phyloP scores from a whole-genome alignment of 2,888 invertebrate species.

The Psylliodes chrysocephalus region DNA sequence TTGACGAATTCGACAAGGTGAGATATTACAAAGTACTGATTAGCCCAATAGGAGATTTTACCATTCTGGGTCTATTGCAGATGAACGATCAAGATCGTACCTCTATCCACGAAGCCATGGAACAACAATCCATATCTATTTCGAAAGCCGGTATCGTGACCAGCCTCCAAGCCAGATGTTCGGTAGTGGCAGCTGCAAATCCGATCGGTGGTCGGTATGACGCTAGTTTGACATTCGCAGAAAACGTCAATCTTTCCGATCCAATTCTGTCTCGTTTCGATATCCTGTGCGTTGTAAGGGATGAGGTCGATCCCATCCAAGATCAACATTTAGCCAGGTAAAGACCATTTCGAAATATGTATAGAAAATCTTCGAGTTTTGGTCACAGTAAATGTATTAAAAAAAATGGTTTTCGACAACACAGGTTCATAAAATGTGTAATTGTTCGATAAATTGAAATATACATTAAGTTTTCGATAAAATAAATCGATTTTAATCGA shows the following conservation, averaged over 20 bases:
- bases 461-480: no score
- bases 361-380: no score
- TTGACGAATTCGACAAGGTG: constrained; percentile 99
- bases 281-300: constrained; percentile 95
- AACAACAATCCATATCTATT: constrained; percentile 98
- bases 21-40: no score
- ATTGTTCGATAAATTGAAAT: no score
- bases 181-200: constrained; percentile 97
- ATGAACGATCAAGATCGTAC: constrained; percentile 99
- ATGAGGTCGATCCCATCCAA: constrained; percentile 92
- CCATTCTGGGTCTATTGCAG: no score
- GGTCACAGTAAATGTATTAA: no score
- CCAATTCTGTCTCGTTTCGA: constrained; percentile 99
- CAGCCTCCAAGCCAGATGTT: constrained; percentile 96
- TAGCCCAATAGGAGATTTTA: no score
- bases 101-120: constrained; percentile 99
- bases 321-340: constrained; percentile 88
- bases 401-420: no score
- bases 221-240: constrained; percentile 94
- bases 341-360: no score
- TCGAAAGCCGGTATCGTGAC: constrained; percentile 99
- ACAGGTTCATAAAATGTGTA: no score
- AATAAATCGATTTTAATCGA: no score
- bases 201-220: constrained; percentile 98
- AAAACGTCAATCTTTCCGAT: constrained; percentile 97